Conservation (phyloP, 2,113 vertebrate genomes). For the Glareola pratincola region DNA sequence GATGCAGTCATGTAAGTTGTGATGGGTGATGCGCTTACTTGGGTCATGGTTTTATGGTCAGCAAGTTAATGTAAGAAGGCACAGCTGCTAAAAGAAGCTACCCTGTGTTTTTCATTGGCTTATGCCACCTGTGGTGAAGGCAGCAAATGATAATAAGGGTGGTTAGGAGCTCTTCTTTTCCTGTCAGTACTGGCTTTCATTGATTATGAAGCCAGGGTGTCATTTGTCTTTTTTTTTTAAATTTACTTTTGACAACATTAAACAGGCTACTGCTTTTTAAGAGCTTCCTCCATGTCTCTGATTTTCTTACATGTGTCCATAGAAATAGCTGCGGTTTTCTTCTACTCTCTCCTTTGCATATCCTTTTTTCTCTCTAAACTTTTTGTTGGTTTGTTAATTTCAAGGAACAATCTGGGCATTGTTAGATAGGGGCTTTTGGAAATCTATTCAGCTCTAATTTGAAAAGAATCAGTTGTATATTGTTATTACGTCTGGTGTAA, state of each 20-base stretch:
- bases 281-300: background rate
- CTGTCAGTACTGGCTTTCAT: background rate
- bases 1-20: accelerated
- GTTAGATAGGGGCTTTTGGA: background rate
- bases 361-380: background rate
- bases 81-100: background rate
- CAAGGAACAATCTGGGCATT: background rate
- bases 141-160: background rate
- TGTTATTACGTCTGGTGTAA: background rate
- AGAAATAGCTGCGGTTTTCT: background rate
- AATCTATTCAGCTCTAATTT: background rate
- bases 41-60: background rate
- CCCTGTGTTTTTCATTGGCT: background rate
- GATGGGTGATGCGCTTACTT: background rate
- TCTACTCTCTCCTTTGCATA: background rate
- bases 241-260: background rate
- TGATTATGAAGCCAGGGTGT: background rate
- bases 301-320: background rate
- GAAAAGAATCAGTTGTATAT: background rate
- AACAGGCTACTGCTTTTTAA: background rate
- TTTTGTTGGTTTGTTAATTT: background rate
- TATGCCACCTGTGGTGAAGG: background rate
- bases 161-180: background rate
- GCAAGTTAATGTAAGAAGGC: background rate
- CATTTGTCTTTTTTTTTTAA: background rate